These are phyloP conservation scores for Carpatolechia fugitivella DNA, from an alignment of 2,888 invertebrate genomes.

Conservation along the genomic window DNA sequence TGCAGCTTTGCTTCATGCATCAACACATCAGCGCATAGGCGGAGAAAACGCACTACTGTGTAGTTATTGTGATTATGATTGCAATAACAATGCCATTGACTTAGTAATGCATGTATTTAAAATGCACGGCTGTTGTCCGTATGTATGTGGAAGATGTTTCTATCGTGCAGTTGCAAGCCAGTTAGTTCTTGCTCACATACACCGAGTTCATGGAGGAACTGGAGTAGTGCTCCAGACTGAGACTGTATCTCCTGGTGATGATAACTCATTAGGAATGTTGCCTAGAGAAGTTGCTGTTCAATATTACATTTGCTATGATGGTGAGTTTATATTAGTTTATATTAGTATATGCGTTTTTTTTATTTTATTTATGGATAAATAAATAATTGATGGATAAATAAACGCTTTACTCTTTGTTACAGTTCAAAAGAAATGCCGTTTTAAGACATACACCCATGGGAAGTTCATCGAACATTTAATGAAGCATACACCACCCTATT, in stretches of 20 bases:
- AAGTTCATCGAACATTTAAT: conserved; percentile 58
- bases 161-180: conserved; percentile 81
- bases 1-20: conserved; percentile 57
- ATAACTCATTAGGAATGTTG: conserved; percentile 35
- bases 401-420: conserved; percentile 12
- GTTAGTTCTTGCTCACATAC: conserved; percentile 81
- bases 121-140: conserved; percentile 80
- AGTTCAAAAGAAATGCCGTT: conserved; percentile 43
- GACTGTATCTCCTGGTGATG: conserved; percentile 27
- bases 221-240: conserved; percentile 37
- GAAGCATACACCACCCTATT: conserved; percentile 39
- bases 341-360: background rate
- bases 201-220: conserved; percentile 45
- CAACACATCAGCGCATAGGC: conserved; percentile 54
- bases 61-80: conserved; percentile 76
- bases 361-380: too few species aligned
- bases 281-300: conserved; percentile 55
- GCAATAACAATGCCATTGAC: conserved; percentile 49
- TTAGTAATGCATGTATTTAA: conserved; percentile 81
- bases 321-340: conserved; percentile 30
- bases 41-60: conserved; percentile 74
- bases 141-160: conserved; percentile 83
- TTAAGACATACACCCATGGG: conserved; percentile 52
- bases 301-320: conserved; percentile 50
- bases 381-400: too few species aligned